Conservation (phyloP, 2,888 invertebrate genomes). For the Erynnis tages region DNA sequence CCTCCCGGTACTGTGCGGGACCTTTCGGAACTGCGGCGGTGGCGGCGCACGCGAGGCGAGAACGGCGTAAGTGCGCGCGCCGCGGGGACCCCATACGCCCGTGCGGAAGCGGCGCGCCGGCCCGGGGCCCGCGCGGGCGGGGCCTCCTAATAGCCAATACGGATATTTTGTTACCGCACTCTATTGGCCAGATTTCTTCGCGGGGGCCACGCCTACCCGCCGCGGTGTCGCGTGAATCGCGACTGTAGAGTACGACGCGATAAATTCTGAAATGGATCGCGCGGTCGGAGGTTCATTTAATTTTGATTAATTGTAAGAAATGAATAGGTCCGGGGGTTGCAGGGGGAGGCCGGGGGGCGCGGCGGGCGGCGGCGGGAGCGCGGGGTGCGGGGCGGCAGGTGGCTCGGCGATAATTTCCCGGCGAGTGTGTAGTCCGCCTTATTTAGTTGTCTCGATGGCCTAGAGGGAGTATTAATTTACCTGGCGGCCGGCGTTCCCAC, state of each 20-base stretch:
- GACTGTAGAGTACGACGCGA: conserved; percentile 41
- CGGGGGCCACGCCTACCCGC: conserved; percentile 70
- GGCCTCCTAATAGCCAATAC: conserved; percentile 82
- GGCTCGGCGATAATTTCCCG: conserved; percentile 43
- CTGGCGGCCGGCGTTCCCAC: conserved; percentile 37
- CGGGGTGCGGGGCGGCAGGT: conserved; percentile 35
- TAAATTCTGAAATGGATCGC: conserved; percentile 48
- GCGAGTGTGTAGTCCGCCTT: conserved; percentile 37
- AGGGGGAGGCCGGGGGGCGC: conserved; percentile 31
- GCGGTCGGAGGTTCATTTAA: conserved; percentile 62
- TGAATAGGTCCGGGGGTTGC: conserved; percentile 60
- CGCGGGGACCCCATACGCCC: conserved; percentile 48
- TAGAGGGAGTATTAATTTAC: conserved; percentile 42
- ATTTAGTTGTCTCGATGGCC: conserved; percentile 40
- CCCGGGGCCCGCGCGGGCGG: conserved; percentile 62
- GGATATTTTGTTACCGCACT: conserved; percentile 81
- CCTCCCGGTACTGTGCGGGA: conserved; percentile 41
- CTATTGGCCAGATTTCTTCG: conserved; percentile 83
- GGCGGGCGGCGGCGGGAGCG: conserved; percentile 28
- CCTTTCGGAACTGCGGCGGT: conserved; percentile 44
- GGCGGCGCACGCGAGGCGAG: conserved; percentile 19
- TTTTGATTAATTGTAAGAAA: conserved; percentile 81
- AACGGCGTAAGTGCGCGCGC: conserved; percentile 40
- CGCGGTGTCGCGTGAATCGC: conserved; percentile 42
- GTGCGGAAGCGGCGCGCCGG: conserved; percentile 34